Percentiles rank a stretch among this genome's conserved stretches.
These are phyloP conservation scores for Tigriopus japonicus DNA, from an alignment of 1,140 invertebrate species.

Conservation along the genomic window DNA sequence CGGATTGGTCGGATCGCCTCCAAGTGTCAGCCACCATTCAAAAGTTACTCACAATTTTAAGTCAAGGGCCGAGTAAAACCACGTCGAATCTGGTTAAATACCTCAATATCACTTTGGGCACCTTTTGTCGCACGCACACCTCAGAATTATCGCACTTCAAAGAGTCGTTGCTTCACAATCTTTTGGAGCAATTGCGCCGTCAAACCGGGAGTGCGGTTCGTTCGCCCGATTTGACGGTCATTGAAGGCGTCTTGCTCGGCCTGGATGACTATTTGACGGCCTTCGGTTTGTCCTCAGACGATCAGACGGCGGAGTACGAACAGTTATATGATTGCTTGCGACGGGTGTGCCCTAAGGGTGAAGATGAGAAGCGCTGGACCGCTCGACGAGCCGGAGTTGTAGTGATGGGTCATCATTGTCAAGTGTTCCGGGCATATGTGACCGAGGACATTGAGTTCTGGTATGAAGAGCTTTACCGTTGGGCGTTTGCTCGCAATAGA, in stretches of 20 bases:
- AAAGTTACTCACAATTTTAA: too few species aligned
- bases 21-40: too few species aligned
- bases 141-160: too few species aligned
- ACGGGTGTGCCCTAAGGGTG: background rate
- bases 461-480: background rate
- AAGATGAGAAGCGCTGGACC: background rate
- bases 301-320: background rate
- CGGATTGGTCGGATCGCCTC: too few species aligned
- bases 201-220: too few species aligned
- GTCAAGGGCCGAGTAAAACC: too few species aligned
- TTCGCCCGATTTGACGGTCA: background rate
- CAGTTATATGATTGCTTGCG: background rate
- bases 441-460: background rate
- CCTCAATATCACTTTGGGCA: too few species aligned
- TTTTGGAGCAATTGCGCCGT: too few species aligned
- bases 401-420: background rate
- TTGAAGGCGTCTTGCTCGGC: background rate
- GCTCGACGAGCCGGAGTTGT: background rate
- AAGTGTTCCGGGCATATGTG: background rate
- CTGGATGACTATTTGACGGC: background rate
- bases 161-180: too few species aligned
- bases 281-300: background rate
- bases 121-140: too few species aligned
- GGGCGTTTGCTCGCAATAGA: background rate
- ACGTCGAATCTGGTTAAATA: too few species aligned